Conservation (phyloP, 1,140 invertebrate species). For the Centruroides sculpturatus region DNA sequence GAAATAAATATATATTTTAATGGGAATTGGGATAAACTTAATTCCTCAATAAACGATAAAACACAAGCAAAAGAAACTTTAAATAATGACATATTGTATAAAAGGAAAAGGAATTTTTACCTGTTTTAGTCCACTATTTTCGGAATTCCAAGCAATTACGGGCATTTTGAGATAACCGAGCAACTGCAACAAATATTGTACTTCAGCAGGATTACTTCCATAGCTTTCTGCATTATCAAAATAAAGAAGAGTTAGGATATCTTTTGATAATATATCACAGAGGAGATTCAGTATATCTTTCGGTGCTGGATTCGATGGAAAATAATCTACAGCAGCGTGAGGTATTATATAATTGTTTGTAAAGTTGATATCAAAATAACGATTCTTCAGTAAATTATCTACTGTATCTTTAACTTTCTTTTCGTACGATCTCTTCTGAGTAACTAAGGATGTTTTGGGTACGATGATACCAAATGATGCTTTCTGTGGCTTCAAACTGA, state of each 20-base stretch:
- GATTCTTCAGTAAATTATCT: slow-evolving; percentile 39
- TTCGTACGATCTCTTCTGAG: slow-evolving; percentile 47
- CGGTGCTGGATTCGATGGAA: slow-evolving; percentile 48
- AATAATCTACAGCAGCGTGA: slow-evolving; percentile 2
- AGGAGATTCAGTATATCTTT: slow-evolving; percentile 48
- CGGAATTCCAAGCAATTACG: slow-evolving; percentile 84
- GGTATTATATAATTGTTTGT: slow-evolving; percentile 7
- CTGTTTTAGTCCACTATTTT: slow-evolving; percentile 68
- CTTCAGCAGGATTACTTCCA: slow-evolving; percentile 75
- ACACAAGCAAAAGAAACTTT: background rate
- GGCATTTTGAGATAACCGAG: slow-evolving; percentile 71
- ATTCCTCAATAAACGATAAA: background rate
- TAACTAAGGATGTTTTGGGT: slow-evolving; percentile 51
- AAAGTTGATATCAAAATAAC: slow-evolving; percentile 20
- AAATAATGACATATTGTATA: background rate
- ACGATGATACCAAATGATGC: slow-evolving; percentile 41
- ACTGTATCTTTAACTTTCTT: slow-evolving; percentile 40
- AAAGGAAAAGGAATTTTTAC: slow-evolving; percentile 25
- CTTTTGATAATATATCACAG: slow-evolving; percentile 68
- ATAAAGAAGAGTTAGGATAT: slow-evolving; percentile 82
- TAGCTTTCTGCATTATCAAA: slow-evolving; percentile 82
- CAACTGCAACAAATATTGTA: slow-evolving; percentile 83
- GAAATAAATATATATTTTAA: background rate
- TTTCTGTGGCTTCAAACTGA: slow-evolving; percentile 1
- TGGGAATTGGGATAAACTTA: background rate